Conservation (phyloP, 2,113 vertebrate genomes). For the zebrafish (Danio rerio) region DNA sequence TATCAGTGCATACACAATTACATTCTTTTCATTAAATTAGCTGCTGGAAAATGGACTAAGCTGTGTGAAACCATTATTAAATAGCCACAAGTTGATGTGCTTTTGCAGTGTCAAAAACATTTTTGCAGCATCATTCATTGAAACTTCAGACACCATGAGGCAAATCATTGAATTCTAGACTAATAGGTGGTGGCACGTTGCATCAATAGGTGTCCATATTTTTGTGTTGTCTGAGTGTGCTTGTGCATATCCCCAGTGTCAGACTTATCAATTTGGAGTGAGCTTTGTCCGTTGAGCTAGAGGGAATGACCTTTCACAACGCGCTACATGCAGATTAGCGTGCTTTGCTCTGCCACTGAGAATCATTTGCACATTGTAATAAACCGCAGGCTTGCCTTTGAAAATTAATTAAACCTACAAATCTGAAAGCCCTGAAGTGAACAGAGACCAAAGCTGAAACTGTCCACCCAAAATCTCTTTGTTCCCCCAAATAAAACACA, state of each 20-base stretch:
- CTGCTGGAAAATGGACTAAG: too few species aligned
- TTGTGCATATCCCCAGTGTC: conserved; percentile 34
- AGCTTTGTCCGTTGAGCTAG: conserved; percentile 21
- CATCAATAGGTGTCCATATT: conserved; percentile 3
- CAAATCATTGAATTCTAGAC: conserved; percentile 7
- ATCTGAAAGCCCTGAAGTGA: conserved; percentile 58
- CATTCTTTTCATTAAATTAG: too few species aligned
- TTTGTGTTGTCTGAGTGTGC: conserved; percentile 21
- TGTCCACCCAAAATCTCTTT: conserved; percentile 41
- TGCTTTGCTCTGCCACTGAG: conserved; percentile 52
- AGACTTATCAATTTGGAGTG: conserved; percentile 41
- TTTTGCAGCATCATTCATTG: background rate
- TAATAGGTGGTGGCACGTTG: background rate
- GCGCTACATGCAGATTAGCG: conserved; percentile 45
- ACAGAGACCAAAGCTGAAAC: conserved; percentile 41
- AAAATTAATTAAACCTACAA: conserved; percentile 67
- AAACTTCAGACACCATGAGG: background rate
- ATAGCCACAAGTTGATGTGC: background rate
- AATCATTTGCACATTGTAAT: conserved; percentile 62
- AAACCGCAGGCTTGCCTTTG: conserved; percentile 56
- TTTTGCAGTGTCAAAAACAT: conserved; percentile 1
- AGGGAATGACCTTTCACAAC: conserved; percentile 39
- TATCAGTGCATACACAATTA: too few species aligned
- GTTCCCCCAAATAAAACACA: conserved; percentile 54
- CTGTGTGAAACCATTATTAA: background rate